A percentile compares a stretch with the other conserved stretches of the same genome.
phyloP scores from a whole-genome alignment of 2,113 vertebrate species.

The Neoarius graeffei region DNA sequence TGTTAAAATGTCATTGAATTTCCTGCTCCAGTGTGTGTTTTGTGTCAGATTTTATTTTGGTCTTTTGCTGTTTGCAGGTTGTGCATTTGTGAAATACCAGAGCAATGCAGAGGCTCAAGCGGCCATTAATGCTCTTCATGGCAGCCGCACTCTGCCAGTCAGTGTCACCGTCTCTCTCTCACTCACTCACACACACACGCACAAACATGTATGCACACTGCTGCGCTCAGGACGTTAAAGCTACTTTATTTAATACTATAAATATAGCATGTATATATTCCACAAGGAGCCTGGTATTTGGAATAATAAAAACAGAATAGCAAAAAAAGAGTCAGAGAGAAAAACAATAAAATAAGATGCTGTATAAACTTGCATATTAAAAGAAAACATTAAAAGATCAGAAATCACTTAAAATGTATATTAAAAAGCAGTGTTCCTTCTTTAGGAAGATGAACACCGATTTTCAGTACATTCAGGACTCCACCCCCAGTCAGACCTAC shows the following conservation, averaged over 20 bases:
- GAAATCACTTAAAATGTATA: neutral
- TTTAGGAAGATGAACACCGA: neutral
- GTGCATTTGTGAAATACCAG: constrained; percentile 79
- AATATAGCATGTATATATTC: constrained; percentile 26
- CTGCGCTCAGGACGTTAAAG: constrained; percentile 46
- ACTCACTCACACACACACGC: constrained; percentile 17
- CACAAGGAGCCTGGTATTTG: neutral
- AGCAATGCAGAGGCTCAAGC: constrained; percentile 77
- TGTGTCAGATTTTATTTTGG: constrained; percentile 36
- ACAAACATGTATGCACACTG: constrained; percentile 27
- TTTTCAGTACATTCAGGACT: constrained; percentile 48
- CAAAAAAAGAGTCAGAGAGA: neutral
- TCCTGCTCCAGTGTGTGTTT: constrained; percentile 27
- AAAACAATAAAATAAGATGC: constrained; percentile 1
- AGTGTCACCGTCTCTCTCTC: neutral
- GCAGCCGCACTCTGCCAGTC: constrained; percentile 77
- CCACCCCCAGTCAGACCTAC: constrained; percentile 46
- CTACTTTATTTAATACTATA: constrained; percentile 28
- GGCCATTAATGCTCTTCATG: constrained; percentile 75
- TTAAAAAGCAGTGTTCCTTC: neutral
- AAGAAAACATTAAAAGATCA: neutral
- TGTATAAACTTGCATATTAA: constrained; percentile 40
- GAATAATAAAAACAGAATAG: constrained; percentile 31
- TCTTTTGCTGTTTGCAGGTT: constrained; percentile 65
- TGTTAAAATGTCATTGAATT: neutral